Base-by-base conservation (phyloP, 2,113 vertebrate species). In the Hiodon tergisus region DNA sequence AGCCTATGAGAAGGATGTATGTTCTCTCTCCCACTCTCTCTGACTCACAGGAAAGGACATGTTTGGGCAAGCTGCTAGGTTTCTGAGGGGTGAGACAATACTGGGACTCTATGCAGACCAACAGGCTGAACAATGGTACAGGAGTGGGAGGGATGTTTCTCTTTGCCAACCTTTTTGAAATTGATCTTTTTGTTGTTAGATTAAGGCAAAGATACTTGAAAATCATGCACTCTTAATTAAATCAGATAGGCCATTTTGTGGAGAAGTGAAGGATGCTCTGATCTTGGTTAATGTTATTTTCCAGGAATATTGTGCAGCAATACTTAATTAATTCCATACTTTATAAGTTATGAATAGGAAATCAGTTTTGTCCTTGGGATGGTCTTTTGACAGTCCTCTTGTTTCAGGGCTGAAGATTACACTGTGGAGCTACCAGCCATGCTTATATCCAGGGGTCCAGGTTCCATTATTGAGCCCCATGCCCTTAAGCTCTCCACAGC, bases 21-120 rank as follows among this genome's bases (percentile, higher is more conserved):
- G 13, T n/a, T 76, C n/a, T 81, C 14, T 76, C 31, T 57, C 52
- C 60, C n/a, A 16, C 4, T 57, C 55, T 72, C 58, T 67, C 50
- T 50, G 10, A 57, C 71, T 6, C 74, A 3, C 85, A 97, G 94
- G 77, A 50, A 84, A 84, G 9, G 76, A 87, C 51, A 72, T 86
- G 67, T 98, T 97, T 62, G 77, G 78, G 71, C 88, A 91, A 85
- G 94, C 93, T 50, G 93, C 88, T 70, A 85, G 73, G 76, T 76
- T 81, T 4, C 80, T 98, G 60, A 88, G 88, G 78, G 97, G 94
- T 78, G 88, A 82, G 3, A 80, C 90, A 55, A 86, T 83, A 52
- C 90, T 83, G 47, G 95, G 90, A 71, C 79, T 94, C 78, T 92
- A 96, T 87, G 87, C 86, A 0, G 90, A 90, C 78, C 87, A 85